A percentile compares a stretch with the other conserved stretches of the same genome.
phyloP scores from a whole-genome alignment of 2,888 invertebrate genomes.

The Micropterix aruncella region DNA sequence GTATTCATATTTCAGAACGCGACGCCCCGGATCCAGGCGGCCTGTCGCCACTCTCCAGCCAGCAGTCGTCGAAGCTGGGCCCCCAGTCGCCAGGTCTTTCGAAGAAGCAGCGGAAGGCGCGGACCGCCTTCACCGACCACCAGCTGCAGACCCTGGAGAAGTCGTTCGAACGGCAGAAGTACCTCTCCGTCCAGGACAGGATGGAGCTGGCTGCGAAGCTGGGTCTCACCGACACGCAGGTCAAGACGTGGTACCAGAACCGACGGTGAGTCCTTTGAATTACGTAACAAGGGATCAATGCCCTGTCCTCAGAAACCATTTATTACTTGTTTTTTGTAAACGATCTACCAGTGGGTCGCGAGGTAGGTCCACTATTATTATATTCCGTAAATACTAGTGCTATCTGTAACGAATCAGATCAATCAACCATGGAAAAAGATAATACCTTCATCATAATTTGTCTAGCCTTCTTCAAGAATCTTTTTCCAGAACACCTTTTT shows the following conservation, averaged over 20 bases:
- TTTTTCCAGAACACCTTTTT: too few relatives aligned
- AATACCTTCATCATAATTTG: too few relatives aligned
- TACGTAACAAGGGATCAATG: too few relatives aligned
- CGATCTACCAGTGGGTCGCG: too few relatives aligned
- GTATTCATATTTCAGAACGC: too few relatives aligned
- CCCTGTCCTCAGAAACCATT: too few relatives aligned
- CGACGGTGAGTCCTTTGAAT: slow-evolving; percentile 69
- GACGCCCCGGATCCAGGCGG: neutral
- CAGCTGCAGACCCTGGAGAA: slow-evolving; percentile 93
- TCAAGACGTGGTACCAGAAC: slow-evolving; percentile 99
- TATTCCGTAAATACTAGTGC: too few relatives aligned
- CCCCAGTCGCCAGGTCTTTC: slow-evolving; percentile 38
- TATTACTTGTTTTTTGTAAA: too few relatives aligned
- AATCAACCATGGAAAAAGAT: too few relatives aligned
- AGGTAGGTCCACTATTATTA: too few relatives aligned
- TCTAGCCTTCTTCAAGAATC: too few relatives aligned
- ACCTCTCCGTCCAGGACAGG: slow-evolving; percentile 91
- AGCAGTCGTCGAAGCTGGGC: slow-evolving; percentile 15
- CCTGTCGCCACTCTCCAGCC: neutral
- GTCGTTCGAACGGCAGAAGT: slow-evolving; percentile 94
- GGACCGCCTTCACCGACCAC: slow-evolving; percentile 98
- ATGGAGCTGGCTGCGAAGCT: slow-evolving; percentile 96
- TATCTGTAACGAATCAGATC: too few relatives aligned
- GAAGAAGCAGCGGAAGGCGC: slow-evolving; percentile 92
- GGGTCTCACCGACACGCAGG: slow-evolving; percentile 95